Evolutionary conservation across 2,797 vertebrate species (phyloP), one percentile per base, ranked within the genome.

Genomic region (Chrosomus eos): DNA sequence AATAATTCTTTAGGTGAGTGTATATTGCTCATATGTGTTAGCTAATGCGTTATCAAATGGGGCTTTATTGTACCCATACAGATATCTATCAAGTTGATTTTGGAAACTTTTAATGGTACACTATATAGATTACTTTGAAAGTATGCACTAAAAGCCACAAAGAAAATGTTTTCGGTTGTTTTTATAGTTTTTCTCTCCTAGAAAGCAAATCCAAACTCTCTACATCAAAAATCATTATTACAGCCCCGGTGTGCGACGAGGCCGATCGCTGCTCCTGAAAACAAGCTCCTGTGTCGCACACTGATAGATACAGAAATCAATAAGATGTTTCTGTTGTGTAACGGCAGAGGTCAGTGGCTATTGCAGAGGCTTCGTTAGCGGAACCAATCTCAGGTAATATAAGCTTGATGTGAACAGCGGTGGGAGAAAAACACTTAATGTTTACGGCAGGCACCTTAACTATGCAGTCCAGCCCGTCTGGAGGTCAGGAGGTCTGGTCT

Each of bases 351-450:
- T 85, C 80, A 79, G 80, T 53, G 40, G 83, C 38, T 43, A n/a
- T 68, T 51, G 4, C 72, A 23, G 51, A 80, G 78, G 75, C 76
- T 64, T 85, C 40, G 67, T 89, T 85, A 83, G 74, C 19, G 26
- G 18, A 86, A 80, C 62, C 87, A 88, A 87, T 70, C 83, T 45
- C 67, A 38, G 36, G 48, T 86, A 83, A 81, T 87, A 81, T 73
- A 53, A 36, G 74, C 66, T 85, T 74, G 18, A 79, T 73, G 55
- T 84, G 82, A 82, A 86, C 75, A 85, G 85, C 33, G 28, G 33
- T 43, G 23, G 85, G 60, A 38, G 53, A 83, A 82, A 87, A 82
- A 79, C 66, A 84, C 18, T 55, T 72, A 28, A 62, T 33, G 75
- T 80, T 67, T 72, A 71, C 75, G 66, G 11, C 79, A 67, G 31